Percentiles rank a stretch among this genome's conserved stretches.
Conservation (phyloP, 2,797 vertebrate genomes). For the Acanthiza pusilla region DNA sequence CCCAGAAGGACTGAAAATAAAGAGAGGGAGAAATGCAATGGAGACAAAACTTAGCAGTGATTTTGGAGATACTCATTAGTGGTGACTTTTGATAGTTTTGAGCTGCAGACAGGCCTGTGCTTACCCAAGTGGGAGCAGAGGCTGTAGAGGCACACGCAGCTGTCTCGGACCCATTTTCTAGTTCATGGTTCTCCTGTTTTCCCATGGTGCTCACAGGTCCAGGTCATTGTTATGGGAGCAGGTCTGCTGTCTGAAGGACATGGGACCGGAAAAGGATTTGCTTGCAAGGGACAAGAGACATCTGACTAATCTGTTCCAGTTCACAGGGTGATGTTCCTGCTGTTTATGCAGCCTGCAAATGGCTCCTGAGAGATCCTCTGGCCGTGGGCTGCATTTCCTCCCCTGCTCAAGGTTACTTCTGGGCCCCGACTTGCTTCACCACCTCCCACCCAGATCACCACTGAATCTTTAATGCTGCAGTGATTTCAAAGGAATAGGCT, state of each 20-base stretch:
- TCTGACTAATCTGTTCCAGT: neutral
- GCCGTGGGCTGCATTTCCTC: neutral
- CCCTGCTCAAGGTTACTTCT: neutral
- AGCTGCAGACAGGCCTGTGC: neutral
- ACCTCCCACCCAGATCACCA: neutral
- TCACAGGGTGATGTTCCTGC: neutral
- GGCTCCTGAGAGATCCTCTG: neutral
- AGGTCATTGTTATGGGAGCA: neutral
- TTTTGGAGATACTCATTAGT: neutral
- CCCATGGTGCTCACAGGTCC: neutral
- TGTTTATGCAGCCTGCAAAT: neutral
- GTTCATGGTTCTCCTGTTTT: neutral
- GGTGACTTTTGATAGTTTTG: neutral
- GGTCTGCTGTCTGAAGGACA: neutral
- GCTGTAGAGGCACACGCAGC: neutral
- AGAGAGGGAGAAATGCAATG: neutral
- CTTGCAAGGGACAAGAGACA: neutral
- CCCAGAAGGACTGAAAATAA: neutral
- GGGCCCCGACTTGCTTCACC: neutral
- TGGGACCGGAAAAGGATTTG: neutral
- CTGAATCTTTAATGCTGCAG: neutral
- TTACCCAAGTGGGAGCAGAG: neutral
- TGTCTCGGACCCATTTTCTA: neutral
- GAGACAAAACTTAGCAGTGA: neutral
- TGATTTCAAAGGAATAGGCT: neutral